Conservation (phyloP, 1,140 invertebrate species). For the Philopotamus ludificatus region DNA sequence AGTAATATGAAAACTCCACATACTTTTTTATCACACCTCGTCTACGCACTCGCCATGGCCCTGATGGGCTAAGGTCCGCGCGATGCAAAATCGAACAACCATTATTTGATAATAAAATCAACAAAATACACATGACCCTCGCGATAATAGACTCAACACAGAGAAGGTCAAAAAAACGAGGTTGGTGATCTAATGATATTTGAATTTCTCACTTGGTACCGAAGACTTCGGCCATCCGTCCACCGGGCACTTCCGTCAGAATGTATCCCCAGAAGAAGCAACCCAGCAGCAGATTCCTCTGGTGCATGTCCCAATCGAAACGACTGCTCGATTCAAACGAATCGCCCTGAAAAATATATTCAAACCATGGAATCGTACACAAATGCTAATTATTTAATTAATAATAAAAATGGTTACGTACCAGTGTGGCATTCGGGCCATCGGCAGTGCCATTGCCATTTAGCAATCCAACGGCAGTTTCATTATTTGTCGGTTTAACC, state of each 20-base stretch:
- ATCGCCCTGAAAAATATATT: conserved; percentile 14
- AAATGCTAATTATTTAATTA: background rate
- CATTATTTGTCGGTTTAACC: conserved; percentile 60
- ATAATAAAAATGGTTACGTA: conserved; percentile 25
- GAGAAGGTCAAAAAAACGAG: background rate
- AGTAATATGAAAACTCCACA: no score
- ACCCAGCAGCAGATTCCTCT: conserved; percentile 77
- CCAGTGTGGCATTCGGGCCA: conserved; percentile 48
- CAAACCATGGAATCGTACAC: background rate
- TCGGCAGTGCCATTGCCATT: conserved; percentile 36
- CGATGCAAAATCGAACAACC: no score
- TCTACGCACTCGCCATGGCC: no score
- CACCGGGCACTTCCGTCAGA: conserved; percentile 83
- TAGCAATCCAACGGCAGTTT: conserved; percentile 40
- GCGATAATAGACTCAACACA: no score
- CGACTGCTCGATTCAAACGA: conserved; percentile 46
- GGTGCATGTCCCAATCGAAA: conserved; percentile 69
- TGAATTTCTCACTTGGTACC: conserved; percentile 64
- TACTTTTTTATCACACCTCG: no score
- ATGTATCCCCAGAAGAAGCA: conserved; percentile 91
- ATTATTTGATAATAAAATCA: no score
- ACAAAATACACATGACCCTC: no score
- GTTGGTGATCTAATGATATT: background rate
- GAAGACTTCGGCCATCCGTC: conserved; percentile 77
- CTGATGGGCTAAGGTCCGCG: no score